Base-by-base conservation (phyloP, 2,888 invertebrate species). In the Hyppa rectilinea region DNA sequence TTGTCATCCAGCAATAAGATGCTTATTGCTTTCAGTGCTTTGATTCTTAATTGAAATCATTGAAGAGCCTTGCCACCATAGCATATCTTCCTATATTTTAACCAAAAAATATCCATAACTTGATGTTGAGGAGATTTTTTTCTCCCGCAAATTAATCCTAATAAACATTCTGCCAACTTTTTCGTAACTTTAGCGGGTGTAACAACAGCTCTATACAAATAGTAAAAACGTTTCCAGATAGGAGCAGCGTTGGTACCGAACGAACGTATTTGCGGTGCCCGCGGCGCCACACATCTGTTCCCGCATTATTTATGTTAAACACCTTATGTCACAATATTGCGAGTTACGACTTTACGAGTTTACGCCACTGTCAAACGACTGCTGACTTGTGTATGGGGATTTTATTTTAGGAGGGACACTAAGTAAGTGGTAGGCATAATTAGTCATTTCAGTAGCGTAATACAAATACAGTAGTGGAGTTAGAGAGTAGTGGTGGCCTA, bases 261-360 rank as follows among this genome's bases (percentile, higher is more conserved):
- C 91, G 91, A 92, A 92, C 92, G 93, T 95, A 94, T 95, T 95
- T 94, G 95, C 91, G 86, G 87, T 84, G 94, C 96, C 95, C 88
- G 92, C 90, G 96, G 96, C 96, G 84, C 81, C 90, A 91, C 95
- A 92, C 96, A 95, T 95, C 96, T 96, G 96, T 93, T 92, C 92
- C 78, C 56, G 92, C 92, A 95, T 95, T 95, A 96, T 95, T 95
- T 96, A 96, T 95, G 96, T 95, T 95, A 95, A 95, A 95, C 95
- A 95, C 96, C 96, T 95, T 95, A 95, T 95, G 96, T 95, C 96
- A 95, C 94, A 95, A 96, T 96, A 95, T 95, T 89, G 92, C 93
- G 93, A 94, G 95, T 95, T 95, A 94, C 93, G 87, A 90, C 89
- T 89, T 90, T 92, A 92, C 93, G 87, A 90, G 89, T 89, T 90